Evolutionary conservation across 2,888 invertebrate genomes (phyloP), one percentile per base, ranked within the genome.

Genomic region (Digitonthophagus gazella): DNA sequence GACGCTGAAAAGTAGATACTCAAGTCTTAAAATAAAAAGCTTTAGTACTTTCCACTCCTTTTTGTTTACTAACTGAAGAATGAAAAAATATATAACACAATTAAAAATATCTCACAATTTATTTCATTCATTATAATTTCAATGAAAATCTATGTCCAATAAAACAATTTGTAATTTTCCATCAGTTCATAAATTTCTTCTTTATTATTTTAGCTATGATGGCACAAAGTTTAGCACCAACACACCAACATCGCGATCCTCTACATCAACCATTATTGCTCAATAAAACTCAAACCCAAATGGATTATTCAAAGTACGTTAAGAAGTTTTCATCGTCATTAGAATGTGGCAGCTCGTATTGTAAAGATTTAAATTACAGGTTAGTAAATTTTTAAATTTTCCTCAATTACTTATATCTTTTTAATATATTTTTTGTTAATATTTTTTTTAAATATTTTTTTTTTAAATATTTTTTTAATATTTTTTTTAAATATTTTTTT

Each of bases 231-330:
- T 82, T 86, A 75, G 81, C 83, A 65, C 80, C 83, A 64, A 83
- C 84, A 68, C 76, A 77, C 22, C 71, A 76, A 4, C 75, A 79
- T 54, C 79, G 87, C 77, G 78, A 85, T 70, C 79, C 85, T 83
- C 67, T 86, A 83, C 67, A 82, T 83, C 81, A 86, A 82, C 78
- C 86, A 83, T 80, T 87, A 83, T 74, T 87, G 69, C 83, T 88
- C 78, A 86, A 85, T 76, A 87, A 88, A 73, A 81, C 89, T 68
- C 87, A 89, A 74, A 87, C 88, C n/a, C 87, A 91, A 77, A 86
- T 93, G 74, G 95, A 95, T 84, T 95, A 95, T 84, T 93, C 93
- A 58, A 90, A 94, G 84, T 95, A 95, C 83, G 93, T 96, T 71
- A 91, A 93, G 82, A 90, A 94, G 80, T 96, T 91, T 82, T 85